Conservation (phyloP, 1,140 invertebrate genomes). For the Marisa cornuarietis region DNA sequence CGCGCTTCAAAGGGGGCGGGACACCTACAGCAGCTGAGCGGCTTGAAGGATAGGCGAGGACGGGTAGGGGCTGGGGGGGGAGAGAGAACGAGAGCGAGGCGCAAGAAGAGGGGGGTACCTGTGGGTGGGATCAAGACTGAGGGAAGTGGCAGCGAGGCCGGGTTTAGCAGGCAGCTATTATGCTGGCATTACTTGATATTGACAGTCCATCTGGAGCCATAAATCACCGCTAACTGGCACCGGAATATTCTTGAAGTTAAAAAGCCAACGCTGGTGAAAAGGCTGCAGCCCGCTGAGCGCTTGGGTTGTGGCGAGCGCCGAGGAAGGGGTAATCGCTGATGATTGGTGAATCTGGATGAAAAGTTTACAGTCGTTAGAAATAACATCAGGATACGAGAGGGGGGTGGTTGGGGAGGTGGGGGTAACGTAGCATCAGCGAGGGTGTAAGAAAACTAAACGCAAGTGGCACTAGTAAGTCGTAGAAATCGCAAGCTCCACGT, state of each 20-base stretch:
- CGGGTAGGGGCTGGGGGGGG: neutral
- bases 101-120: neutral
- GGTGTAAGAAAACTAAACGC: too few species aligned
- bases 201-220: conserved; percentile 27
- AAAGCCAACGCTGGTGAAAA: neutral
- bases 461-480: too few species aligned
- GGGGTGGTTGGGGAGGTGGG: too few species aligned
- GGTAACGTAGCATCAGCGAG: too few species aligned
- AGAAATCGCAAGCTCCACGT: too few species aligned
- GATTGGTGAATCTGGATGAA: too few species aligned
- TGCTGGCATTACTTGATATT: conserved; percentile 26
- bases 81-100: neutral
- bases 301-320: too few species aligned
- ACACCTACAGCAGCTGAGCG: neutral
- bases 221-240: conserved; percentile 27
- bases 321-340: too few species aligned
- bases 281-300: too few species aligned
- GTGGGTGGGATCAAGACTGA: neutral
- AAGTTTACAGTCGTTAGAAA: too few species aligned
- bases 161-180: conserved; percentile 8
- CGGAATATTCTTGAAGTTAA: conserved; percentile 1
- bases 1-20: neutral
- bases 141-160: neutral
- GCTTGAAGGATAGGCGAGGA: neutral
- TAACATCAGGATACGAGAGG: too few species aligned